These are phyloP conservation scores for Lepidochrysops patricia DNA, from an alignment of 2,888 invertebrate genomes.

Conservation along the genomic window DNA sequence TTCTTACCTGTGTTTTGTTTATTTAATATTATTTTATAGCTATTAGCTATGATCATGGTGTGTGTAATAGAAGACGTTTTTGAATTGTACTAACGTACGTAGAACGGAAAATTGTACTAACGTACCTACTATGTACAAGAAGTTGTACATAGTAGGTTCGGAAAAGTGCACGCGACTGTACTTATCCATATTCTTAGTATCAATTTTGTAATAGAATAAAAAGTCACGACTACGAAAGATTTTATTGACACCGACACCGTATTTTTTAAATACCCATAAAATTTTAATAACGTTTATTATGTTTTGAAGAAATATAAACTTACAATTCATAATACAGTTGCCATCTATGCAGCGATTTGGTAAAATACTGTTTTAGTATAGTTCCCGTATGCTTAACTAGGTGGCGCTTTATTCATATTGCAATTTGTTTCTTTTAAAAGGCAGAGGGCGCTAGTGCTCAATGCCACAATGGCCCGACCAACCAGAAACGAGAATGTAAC, in stretches of 20 bases:
- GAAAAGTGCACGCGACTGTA: too few relatives aligned
- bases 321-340: neutral
- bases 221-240: too few relatives aligned
- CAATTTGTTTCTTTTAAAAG: neutral
- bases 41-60: too few relatives aligned
- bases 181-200: too few relatives aligned
- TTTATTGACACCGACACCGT: too few relatives aligned
- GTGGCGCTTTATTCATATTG: conserved; percentile 9
- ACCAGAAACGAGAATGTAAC: conserved; percentile 32
- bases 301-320: neutral
- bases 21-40: neutral
- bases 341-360: conserved; percentile 11
- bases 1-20: neutral
- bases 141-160: too few relatives aligned
- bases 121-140: too few relatives aligned
- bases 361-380: neutral
- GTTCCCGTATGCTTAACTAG: neutral
- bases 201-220: too few relatives aligned
- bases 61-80: too few relatives aligned
- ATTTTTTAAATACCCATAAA: too few relatives aligned
- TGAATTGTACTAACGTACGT: too few relatives aligned
- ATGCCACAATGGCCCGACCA: conserved; percentile 31
- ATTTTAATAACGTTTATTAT: neutral
- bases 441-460: neutral
- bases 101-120: too few relatives aligned